These are phyloP conservation scores for Acanthosoma haemorrhoidale DNA, from an alignment of 2,888 invertebrate species.

Conservation along the genomic window DNA sequence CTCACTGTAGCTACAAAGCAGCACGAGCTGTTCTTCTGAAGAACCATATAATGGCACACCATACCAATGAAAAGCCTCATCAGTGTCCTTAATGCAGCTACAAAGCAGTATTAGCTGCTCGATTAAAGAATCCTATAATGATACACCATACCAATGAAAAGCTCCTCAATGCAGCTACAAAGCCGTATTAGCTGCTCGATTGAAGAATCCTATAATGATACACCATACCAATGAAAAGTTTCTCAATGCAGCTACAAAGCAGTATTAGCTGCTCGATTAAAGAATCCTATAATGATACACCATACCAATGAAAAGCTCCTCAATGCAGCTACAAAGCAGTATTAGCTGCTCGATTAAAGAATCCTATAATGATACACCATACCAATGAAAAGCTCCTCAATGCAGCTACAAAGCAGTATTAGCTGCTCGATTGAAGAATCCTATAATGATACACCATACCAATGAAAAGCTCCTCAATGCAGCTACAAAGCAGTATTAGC, in stretches of 20 bases:
- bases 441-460: too few species aligned
- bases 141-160: neutral
- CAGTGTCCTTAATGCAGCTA: neutral
- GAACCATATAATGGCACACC: neutral
- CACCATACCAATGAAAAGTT: neutral
- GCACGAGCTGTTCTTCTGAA: neutral
- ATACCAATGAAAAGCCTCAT: neutral
- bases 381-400: neutral
- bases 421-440: too few species aligned
- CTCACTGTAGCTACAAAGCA: neutral
- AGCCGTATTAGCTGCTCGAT: neutral
- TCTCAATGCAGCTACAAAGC: neutral
- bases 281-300: neutral
- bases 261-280: neutral
- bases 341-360: neutral
- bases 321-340: neutral
- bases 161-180: neutral
- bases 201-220: neutral
- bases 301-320: neutral
- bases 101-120: neutral
- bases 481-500: too few species aligned
- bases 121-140: neutral
- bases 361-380: neutral
- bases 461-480: too few species aligned
- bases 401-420: neutral